These are phyloP conservation scores for Ips nitidus DNA, from an alignment of 1,140 invertebrate species.

Conservation along the genomic window DNA sequence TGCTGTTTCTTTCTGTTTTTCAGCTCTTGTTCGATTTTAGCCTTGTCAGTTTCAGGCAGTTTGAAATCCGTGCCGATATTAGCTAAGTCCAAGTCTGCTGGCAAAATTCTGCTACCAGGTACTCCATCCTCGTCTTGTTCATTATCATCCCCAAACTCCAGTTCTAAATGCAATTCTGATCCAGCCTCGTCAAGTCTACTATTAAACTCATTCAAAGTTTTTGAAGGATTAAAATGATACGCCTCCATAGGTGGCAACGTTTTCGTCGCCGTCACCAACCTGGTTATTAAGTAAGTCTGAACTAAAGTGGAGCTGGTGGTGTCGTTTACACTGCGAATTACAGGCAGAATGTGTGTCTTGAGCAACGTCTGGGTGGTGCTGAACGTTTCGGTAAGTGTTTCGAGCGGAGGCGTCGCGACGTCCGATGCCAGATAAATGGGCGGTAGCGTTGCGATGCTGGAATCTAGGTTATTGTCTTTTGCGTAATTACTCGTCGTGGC, in stretches of 20 bases:
- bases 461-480: slow-evolving; percentile 72
- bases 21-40: slow-evolving; percentile 57
- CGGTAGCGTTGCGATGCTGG: slow-evolving; percentile 78
- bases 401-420: slow-evolving; percentile 76
- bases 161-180: slow-evolving; percentile 79
- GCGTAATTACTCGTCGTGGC: slow-evolving; percentile 73
- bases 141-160: slow-evolving; percentile 81
- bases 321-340: slow-evolving; percentile 69
- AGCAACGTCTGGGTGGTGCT: slow-evolving; percentile 84
- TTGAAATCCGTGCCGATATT: slow-evolving; percentile 70
- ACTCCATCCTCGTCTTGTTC: slow-evolving; percentile 68
- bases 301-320: slow-evolving; percentile 77
- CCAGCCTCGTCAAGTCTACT: slow-evolving; percentile 84
- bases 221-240: slow-evolving; percentile 83
- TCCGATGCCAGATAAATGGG: slow-evolving; percentile 73
- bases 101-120: slow-evolving; percentile 60
- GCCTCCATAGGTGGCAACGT: slow-evolving; percentile 83
- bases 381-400: slow-evolving; percentile 88
- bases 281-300: slow-evolving; percentile 84
- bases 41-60: slow-evolving; percentile 68
- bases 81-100: slow-evolving; percentile 58
- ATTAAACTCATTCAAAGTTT: slow-evolving; percentile 86
- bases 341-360: slow-evolving; percentile 83
- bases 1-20: slow-evolving; percentile 43
- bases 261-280: slow-evolving; percentile 83